Base-by-base conservation (phyloP, 2,797 vertebrate genomes). In the Pseudotriccus pelzelni region DNA sequence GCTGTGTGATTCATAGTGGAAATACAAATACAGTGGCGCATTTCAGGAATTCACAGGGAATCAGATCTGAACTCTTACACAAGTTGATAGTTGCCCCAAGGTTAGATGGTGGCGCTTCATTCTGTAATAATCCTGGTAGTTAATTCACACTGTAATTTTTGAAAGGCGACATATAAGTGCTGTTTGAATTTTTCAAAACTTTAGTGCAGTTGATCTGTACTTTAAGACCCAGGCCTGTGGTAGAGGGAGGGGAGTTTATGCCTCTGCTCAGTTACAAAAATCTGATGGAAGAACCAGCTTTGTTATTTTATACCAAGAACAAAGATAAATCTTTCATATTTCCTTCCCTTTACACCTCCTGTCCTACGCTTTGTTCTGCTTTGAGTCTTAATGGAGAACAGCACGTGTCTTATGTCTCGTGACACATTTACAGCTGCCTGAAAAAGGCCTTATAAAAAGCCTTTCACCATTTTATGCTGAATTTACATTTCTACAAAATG, bases 401-500 rank as follows among this genome's bases (percentile, higher is more conserved):
- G 77, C 66, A 41, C 12, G 0, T 95, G 32, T 89, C 79, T 90
- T 86, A 46, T 13, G 22, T 90, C 69, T 91, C 19, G 0, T 86
- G 88, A 88, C 74, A 94, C 75, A 93, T 85, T n/a, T 58, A 84
- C 50, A 88, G 37, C 32, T 67, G 47, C 64, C 53, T 90, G 52
- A 88, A 84, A 92, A 95, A 87, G 41, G 46, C 20, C 78, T 90
- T 74, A 1, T 44, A 79, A 90, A 86, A 74, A 37, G 10, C 23
- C 27, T 90, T 74, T 89, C 0, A 0, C 63, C 36, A 85, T 84
- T 92, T 93, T 69, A 39, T 85, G 28, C 50, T 76, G 75, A 50
- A 77, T 93, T 91, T 88, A 22, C 87, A 79, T 94, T 87, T 92
- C 87, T 93, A 59, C 62, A 92, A 96, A 97, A 70, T 87, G 28